Percentiles rank a stretch among this genome's conserved stretches.
Conservation (phyloP, 2,888 invertebrate genomes). For the Dynastes maya region DNA sequence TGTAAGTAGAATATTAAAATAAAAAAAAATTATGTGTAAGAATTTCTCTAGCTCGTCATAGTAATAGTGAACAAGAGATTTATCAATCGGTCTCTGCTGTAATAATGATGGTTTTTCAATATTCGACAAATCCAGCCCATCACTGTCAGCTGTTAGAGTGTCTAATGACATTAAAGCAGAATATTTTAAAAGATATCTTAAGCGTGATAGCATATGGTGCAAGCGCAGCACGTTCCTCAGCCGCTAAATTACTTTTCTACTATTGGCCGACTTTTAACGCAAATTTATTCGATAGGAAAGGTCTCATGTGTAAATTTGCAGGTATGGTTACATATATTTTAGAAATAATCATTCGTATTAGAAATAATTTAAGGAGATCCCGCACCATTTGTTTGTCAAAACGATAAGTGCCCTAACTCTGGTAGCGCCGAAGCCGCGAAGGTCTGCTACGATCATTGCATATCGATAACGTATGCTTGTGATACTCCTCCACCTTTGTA, state of each 20-base stretch:
- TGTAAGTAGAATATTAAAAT: slow-evolving; percentile 75
- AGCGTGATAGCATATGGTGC: slow-evolving; percentile 98
- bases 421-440: slow-evolving; percentile 91
- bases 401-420: slow-evolving; percentile 92
- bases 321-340: slow-evolving; percentile 73
- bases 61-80: slow-evolving; percentile 83
- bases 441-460: slow-evolving; percentile 94
- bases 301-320: slow-evolving; percentile 89
- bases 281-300: slow-evolving; percentile 91
- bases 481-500: slow-evolving; percentile 96
- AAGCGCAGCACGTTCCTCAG: slow-evolving; percentile 92
- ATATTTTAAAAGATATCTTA: slow-evolving; percentile 92
- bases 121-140: slow-evolving; percentile 94
- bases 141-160: slow-evolving; percentile 98
- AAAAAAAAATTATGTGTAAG: too few species aligned
- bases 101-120: slow-evolving; percentile 98
- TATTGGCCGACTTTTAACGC: slow-evolving; percentile 99
- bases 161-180: slow-evolving; percentile 93
- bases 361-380: slow-evolving; percentile 76
- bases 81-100: slow-evolving; percentile 93
- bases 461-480: slow-evolving; percentile 88
- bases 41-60: slow-evolving; percentile 76
- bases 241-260: slow-evolving; percentile 96
- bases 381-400: slow-evolving; percentile 89
- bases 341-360: slow-evolving; percentile 38